Evolutionary conservation across 2,797 vertebrate species (phyloP).

Genomic region (Telmatherina bonti): DNA sequence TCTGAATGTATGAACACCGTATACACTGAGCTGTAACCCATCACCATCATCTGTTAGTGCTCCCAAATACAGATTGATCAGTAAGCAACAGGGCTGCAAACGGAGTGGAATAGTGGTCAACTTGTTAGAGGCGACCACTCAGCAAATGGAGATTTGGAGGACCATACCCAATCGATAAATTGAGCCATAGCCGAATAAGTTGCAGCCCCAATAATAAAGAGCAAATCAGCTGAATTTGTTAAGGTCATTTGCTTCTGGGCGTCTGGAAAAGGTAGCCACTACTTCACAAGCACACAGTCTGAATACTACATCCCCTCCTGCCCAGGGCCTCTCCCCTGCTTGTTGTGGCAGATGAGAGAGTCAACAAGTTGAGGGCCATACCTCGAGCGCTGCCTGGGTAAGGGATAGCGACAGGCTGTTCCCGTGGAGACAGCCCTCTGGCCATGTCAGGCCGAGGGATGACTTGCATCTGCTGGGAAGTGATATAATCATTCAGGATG

Average conservation of each 20-base stretch:
- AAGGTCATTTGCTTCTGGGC: conserved; percentile 87
- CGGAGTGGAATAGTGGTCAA: conserved; percentile 70
- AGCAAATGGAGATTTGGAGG: conserved; percentile 64
- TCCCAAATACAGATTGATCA: conserved; percentile 70
- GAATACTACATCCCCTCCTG: conserved; percentile 58
- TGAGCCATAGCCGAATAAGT: conserved; percentile 62
- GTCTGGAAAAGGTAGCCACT: conserved; percentile 89
- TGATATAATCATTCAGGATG: conserved; percentile 99
- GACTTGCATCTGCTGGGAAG: conserved; percentile 98
- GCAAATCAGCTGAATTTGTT: conserved; percentile 72
- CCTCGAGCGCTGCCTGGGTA: conserved; percentile 91
- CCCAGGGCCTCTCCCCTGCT: conserved; percentile 35
- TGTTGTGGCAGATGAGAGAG: conserved; percentile 34
- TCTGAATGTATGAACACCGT: conserved; percentile 75
- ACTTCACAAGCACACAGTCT: conserved; percentile 78
- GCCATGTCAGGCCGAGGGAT: conserved; percentile 92
- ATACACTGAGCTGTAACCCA: conserved; percentile 73
- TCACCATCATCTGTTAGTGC: conserved; percentile 66
- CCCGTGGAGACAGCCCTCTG: conserved; percentile 92
- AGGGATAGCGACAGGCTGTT: conserved; percentile 89
- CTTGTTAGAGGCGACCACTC: conserved; percentile 72
- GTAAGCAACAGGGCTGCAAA: conserved; percentile 72
- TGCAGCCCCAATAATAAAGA: conserved; percentile 67
- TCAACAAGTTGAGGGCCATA: conserved; percentile 68
- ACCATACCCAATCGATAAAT: conserved; percentile 53